Percentiles rank a stretch among this genome's conserved stretches.
phyloP scores from a whole-genome alignment of 2,113 vertebrate genomes.

The Aptenodytes forsteri region DNA sequence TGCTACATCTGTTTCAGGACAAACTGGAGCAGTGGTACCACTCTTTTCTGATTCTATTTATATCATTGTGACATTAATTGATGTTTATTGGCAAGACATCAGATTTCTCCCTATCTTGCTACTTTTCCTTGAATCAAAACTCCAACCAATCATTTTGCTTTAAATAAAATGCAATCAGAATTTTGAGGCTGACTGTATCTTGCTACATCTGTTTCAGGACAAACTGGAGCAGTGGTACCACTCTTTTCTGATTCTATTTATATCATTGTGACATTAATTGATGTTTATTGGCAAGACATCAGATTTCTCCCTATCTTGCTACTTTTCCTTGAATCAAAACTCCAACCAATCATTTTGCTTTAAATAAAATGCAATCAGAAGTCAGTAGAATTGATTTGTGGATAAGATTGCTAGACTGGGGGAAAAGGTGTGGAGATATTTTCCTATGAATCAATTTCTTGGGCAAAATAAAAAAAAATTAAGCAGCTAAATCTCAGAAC shows the following conservation, averaged over 20 bases:
- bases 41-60: no score
- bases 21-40: no score
- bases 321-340: slow-evolving; percentile 8
- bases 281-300: background rate
- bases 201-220: rapidly evolving
- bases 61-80: no score
- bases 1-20: no score
- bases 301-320: background rate
- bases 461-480: background rate
- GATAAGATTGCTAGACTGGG: background rate
- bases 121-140: no score
- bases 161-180: no score
- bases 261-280: background rate
- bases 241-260: background rate
- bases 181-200: background rate
- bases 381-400: background rate
- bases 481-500: background rate
- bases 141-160: no score
- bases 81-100: no score
- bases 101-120: no score
- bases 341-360: slow-evolving; percentile 1
- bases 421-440: background rate
- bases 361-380: background rate
- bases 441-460: background rate
- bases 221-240: background rate